Conservation (phyloP, 1,140 invertebrate species). For the Pseudomyrmex concolor region DNA sequence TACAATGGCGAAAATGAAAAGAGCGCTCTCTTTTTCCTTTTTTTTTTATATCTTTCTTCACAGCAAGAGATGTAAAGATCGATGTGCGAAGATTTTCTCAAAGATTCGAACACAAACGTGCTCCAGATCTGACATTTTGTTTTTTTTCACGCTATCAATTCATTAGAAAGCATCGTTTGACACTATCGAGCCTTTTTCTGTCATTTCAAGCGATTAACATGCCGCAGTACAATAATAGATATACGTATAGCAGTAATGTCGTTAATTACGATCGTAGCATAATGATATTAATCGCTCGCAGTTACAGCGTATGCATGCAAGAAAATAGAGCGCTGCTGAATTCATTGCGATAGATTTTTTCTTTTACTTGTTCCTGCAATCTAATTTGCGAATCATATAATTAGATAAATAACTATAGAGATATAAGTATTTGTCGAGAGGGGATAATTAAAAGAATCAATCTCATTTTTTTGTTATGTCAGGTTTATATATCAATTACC, state of each 20-base stretch:
- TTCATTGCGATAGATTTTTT: slow-evolving; percentile 24
- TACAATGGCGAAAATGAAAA: slow-evolving; percentile 35
- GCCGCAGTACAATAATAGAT: slow-evolving; percentile 21
- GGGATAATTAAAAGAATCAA: slow-evolving; percentile 53
- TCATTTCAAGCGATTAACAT: slow-evolving; percentile 38
- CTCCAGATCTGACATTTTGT: background rate
- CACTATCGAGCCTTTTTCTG: background rate
- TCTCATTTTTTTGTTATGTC: background rate
- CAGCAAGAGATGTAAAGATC: slow-evolving; percentile 24
- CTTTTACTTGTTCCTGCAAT: slow-evolving; percentile 36
- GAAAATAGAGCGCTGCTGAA: slow-evolving; percentile 49
- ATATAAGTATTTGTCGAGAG: slow-evolving; percentile 44
- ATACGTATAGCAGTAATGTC: slow-evolving; percentile 29
- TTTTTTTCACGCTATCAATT: background rate
- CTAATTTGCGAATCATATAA: slow-evolving; percentile 56
- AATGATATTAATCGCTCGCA: slow-evolving; percentile 15
- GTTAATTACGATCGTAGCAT: slow-evolving; percentile 1
- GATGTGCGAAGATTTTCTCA: background rate
- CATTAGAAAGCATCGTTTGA: background rate
- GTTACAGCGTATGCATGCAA: background rate
- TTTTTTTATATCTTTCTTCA: background rate
- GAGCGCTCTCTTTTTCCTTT: slow-evolving; percentile 1
- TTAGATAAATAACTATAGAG: slow-evolving; percentile 54
- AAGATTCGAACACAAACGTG: background rate
- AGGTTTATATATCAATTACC: background rate